These are phyloP conservation scores for Ailurus styani DNA, from an alignment of 2,113 vertebrate genomes.

Conservation along the genomic window DNA sequence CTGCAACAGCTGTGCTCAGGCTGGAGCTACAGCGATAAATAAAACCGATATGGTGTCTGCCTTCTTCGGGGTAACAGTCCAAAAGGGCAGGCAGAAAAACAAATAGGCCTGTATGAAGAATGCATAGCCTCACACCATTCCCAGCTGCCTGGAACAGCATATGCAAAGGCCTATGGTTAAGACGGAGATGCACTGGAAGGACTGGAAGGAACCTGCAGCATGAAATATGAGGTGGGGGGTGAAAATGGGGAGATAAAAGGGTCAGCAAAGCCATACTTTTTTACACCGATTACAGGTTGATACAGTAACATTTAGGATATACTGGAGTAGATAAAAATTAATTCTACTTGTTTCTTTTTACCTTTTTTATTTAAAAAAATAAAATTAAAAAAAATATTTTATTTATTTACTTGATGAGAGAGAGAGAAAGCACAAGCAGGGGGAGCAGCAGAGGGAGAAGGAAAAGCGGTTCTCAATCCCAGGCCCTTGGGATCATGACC, in stretches of 20 bases:
- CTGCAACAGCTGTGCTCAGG: not conserved
- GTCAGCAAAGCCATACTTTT: not conserved
- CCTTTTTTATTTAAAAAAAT: not conserved
- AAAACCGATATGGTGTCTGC: not conserved
- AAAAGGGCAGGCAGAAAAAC: not conserved
- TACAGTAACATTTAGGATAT: not conserved
- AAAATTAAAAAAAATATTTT: no score
- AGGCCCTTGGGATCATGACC: no score
- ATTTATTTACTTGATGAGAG: no score
- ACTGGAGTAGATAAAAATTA: not conserved
- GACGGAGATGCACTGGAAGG: not conserved
- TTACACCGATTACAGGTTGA: not conserved
- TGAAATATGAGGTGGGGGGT: not conserved
- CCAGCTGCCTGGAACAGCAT: not conserved
- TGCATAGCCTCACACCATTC: not conserved
- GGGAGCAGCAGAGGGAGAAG: no score
- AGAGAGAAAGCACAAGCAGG: no score
- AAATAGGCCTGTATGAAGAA: not conserved
- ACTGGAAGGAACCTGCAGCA: not conserved
- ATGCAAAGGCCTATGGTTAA: not conserved
- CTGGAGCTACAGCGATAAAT: not conserved
- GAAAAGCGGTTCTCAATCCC: no score
- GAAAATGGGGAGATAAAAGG: not conserved
- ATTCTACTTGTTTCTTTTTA: not conserved
- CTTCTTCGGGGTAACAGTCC: not conserved